Percentiles rank a stretch among this genome's conserved stretches.
Evolutionary conservation across 2,797 vertebrate genomes (phyloP).

Genomic region (Enteromius unitaeniatus): DNA sequence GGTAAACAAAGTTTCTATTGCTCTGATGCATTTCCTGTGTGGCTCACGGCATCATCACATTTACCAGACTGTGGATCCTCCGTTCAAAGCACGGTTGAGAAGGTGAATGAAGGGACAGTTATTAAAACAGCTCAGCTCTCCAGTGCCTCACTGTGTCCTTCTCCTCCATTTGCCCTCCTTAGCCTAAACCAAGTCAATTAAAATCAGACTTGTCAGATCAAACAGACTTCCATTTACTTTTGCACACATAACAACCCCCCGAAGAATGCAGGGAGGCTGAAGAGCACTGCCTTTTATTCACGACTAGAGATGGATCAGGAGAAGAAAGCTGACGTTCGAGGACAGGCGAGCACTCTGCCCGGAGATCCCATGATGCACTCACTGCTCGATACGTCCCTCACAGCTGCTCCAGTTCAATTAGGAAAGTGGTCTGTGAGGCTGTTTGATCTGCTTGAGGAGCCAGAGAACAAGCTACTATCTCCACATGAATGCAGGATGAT

Average conservation of each 20-base stretch:
- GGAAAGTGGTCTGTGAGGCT: constrained; percentile 52
- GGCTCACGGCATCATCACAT: constrained; percentile 11
- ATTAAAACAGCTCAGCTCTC: constrained; percentile 61
- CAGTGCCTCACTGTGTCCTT: constrained; percentile 51
- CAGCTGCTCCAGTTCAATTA: constrained; percentile 66
- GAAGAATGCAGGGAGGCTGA: constrained; percentile 61
- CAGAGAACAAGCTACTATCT: constrained; percentile 54
- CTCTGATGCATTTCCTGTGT: constrained; percentile 7
- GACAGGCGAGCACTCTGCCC: constrained; percentile 56
- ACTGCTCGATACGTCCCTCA: constrained; percentile 56
- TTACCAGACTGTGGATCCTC: constrained; percentile 17
- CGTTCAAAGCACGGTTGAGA: constrained; percentile 19
- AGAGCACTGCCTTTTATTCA: constrained; percentile 66
- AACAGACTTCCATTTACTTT: constrained; percentile 68
- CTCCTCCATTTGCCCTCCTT: constrained; percentile 62
- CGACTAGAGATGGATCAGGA: constrained; percentile 58
- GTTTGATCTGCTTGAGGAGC: constrained; percentile 71
- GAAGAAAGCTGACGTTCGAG: constrained; percentile 72
- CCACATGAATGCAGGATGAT: constrained; percentile 22
- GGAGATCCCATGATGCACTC: constrained; percentile 37
- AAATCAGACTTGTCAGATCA: constrained; percentile 75
- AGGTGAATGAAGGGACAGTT: constrained; percentile 50
- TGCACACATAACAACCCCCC: constrained; percentile 64
- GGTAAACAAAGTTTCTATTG: constrained; percentile 19
- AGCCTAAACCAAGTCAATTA: constrained; percentile 72